These are phyloP conservation scores for Ifrita kowaldi DNA, from an alignment of 2,113 vertebrate species.

Conservation along the genomic window DNA sequence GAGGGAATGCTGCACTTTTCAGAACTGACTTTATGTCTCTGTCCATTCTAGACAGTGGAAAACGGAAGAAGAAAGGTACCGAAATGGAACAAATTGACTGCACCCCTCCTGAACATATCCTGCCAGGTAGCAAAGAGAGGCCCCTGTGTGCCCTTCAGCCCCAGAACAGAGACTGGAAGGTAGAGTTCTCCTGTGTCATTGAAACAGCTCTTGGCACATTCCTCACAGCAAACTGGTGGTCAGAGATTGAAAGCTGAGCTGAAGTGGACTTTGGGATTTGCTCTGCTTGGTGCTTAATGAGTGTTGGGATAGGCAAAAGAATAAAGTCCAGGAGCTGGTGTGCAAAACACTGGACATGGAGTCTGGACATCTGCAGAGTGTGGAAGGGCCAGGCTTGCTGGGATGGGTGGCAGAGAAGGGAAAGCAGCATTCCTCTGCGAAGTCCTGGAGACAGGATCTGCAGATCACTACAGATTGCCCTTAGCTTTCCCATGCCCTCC, in stretches of 20 bases:
- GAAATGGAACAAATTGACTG: slow-evolving; percentile 98
- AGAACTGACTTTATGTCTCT: slow-evolving; percentile 28
- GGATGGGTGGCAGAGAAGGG: background rate
- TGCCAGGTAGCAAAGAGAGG: slow-evolving; percentile 93
- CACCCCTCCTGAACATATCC: slow-evolving; percentile 95
- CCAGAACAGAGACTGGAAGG: slow-evolving; percentile 98
- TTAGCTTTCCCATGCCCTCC: background rate
- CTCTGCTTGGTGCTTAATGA: background rate
- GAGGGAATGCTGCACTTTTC: background rate
- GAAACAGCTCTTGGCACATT: background rate
- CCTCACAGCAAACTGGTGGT: background rate
- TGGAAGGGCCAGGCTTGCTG: background rate
- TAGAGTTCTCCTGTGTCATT: slow-evolving; percentile 53
- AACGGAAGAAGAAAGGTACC: slow-evolving; percentile 89
- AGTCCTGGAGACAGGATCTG: background rate
- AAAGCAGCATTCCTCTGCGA: background rate
- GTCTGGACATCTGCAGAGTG: background rate
- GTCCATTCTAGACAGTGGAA: slow-evolving; percentile 82
- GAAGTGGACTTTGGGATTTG: slow-evolving; percentile 52
- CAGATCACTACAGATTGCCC: background rate
- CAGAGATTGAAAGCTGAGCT: background rate
- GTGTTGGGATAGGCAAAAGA: background rate
- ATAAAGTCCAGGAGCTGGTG: slow-evolving; percentile 38
- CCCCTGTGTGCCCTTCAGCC: slow-evolving; percentile 93
- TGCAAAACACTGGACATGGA: background rate